phyloP scores from a whole-genome alignment of 2,113 vertebrate genomes.

The Spea multiplicata region DNA sequence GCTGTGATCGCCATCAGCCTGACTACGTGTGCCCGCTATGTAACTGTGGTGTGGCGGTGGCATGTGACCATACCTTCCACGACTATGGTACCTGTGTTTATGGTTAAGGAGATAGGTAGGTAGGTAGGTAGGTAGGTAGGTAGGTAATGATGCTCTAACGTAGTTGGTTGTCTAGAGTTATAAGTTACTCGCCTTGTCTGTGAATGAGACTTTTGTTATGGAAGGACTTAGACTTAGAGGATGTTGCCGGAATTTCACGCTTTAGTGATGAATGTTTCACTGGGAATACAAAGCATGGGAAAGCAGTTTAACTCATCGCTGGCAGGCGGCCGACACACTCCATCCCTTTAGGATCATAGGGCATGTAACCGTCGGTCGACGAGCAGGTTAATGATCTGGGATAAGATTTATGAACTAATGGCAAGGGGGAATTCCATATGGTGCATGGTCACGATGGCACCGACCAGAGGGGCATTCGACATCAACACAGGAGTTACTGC shows the following conservation, averaged over 20 bases:
- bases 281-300: constrained; percentile 13
- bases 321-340: background rate
- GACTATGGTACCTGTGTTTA: too few relatives aligned
- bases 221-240: background rate
- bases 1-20: too few relatives aligned
- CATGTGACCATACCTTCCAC: too few relatives aligned
- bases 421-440: background rate
- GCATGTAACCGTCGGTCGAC: too few relatives aligned
- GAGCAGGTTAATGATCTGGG: background rate
- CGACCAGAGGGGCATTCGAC: background rate
- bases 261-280: constrained; percentile 34
- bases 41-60: too few relatives aligned
- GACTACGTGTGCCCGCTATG: too few relatives aligned
- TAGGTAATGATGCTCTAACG: too few relatives aligned
- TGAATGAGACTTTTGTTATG: too few relatives aligned
- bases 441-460: background rate
- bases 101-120: too few relatives aligned
- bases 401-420: background rate
- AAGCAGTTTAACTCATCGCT: background rate
- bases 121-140: too few relatives aligned
- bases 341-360: background rate
- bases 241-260: constrained; percentile 31
- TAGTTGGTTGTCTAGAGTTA: too few relatives aligned
- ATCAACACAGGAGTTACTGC: background rate
- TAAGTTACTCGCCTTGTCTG: too few relatives aligned